A percentile compares a stretch with the other conserved stretches of the same genome.
Evolutionary conservation across 1,140 invertebrate genomes (phyloP).

Genomic region (Hypsibius dujardini): DNA sequence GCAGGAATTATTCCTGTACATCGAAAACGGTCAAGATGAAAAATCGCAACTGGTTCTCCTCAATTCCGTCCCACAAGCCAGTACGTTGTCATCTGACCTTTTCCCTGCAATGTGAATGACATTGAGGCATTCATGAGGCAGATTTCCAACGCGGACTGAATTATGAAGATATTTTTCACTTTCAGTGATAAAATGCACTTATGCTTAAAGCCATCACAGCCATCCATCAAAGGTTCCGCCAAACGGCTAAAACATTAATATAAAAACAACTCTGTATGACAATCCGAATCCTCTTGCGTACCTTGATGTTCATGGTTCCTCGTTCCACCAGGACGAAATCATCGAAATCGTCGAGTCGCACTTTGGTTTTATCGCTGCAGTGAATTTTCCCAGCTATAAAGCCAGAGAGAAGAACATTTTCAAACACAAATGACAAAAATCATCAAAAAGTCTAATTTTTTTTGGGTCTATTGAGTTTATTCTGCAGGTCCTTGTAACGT

Average conservation of each 20-base stretch:
- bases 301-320: conserved; percentile 1
- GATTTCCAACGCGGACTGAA: not conserved
- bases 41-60: not conserved
- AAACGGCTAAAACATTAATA: no score
- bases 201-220: no score
- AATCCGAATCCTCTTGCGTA: not conserved
- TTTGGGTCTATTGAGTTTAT: not conserved
- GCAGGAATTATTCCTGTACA: no score
- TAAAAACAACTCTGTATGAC: no score
- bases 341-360: not conserved
- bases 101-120: conserved; percentile 27
- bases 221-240: no score
- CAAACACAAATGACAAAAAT: not conserved
- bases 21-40: no score
- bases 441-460: not conserved
- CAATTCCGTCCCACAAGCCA: conserved; percentile 33
- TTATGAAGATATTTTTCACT: not conserved
- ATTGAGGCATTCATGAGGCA: not conserved
- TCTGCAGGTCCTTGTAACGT: conserved; percentile 19
- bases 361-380: not conserved
- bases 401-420: not conserved
- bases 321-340: not conserved
- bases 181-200: no score
- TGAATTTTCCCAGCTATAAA: conserved; percentile 7
- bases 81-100: conserved; percentile 34